Conservation (phyloP, 2,797 vertebrate species). For the Parauchenoglanis ngamensis region DNA sequence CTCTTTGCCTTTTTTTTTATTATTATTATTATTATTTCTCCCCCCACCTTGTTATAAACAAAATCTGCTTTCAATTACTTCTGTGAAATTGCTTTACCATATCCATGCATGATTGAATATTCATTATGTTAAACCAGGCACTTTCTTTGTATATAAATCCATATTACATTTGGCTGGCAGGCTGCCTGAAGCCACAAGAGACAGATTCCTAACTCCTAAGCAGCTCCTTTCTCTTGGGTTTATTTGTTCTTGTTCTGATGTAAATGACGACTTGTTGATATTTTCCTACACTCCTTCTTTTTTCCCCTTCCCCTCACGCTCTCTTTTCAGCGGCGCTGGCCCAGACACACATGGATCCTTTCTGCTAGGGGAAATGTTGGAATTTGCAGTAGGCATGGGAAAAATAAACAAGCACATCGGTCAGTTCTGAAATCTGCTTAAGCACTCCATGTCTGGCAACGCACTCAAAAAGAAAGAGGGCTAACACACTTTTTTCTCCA, state of each 20-base stretch:
- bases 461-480: slow-evolving; percentile 52
- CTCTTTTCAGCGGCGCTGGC: slow-evolving; percentile 37
- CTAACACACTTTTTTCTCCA: slow-evolving; percentile 71
- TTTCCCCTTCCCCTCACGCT: slow-evolving; percentile 38
- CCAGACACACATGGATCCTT: slow-evolving; percentile 64
- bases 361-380: slow-evolving; percentile 63
- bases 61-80: slow-evolving; percentile 89
- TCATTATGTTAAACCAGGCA: slow-evolving; percentile 86
- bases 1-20: slow-evolving; percentile 58
- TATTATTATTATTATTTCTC: background rate
- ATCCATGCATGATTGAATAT: slow-evolving; percentile 88
- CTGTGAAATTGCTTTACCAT: slow-evolving; percentile 84
- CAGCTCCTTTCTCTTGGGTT: slow-evolving; percentile 63
- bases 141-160: slow-evolving; percentile 88
- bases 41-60: slow-evolving; percentile 74
- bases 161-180: slow-evolving; percentile 82
- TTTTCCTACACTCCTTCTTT: slow-evolving; percentile 67
- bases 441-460: slow-evolving; percentile 54
- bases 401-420: slow-evolving; percentile 70
- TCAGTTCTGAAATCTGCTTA: slow-evolving; percentile 51
- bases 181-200: slow-evolving; percentile 79
- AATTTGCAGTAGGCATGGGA: slow-evolving; percentile 68
- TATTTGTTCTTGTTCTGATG: slow-evolving; percentile 76
- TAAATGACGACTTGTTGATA: slow-evolving; percentile 75
- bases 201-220: slow-evolving; percentile 78